Conservation (phyloP, 2,888 invertebrate genomes). For the Trachelus troglodyta region DNA sequence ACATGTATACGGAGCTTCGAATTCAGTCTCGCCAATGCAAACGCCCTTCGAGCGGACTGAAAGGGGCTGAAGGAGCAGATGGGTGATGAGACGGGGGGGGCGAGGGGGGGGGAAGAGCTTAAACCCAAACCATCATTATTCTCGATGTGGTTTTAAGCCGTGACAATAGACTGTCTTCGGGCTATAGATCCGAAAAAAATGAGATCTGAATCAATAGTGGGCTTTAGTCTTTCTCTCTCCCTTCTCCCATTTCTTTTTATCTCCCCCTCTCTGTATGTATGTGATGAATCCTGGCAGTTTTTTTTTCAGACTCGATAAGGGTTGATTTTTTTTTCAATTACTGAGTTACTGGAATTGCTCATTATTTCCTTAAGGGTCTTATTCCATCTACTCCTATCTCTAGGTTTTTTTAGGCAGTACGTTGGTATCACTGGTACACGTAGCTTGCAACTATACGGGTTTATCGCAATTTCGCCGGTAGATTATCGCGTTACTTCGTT, state of each 20-base stretch:
- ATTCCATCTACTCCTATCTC: no score
- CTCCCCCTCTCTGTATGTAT: not conserved
- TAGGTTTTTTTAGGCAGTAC: not conserved
- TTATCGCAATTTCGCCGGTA: not conserved
- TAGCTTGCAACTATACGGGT: not conserved
- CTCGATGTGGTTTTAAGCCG: not conserved
- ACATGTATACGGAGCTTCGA: not conserved
- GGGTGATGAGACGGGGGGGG: not conserved
- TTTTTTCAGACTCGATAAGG: no score
- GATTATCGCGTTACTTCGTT: not conserved
- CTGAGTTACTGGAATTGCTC: no score
- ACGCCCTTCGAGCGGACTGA: not conserved
- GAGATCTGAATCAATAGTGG: no score
- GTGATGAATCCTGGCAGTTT: no score
- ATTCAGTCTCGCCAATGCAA: not conserved
- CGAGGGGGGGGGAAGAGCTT: not conserved
- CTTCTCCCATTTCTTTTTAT: no score
- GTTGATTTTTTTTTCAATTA: no score
- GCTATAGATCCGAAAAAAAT: no score
- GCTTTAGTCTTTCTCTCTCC: no score
- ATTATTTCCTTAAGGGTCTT: no score
- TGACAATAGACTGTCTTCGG: not conserved
- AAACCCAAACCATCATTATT: not conserved
- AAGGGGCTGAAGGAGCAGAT: not conserved
- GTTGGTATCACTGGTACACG: no score